phyloP scores from a whole-genome alignment of 2,888 invertebrate species.

The Mesochorus sp. region DNA sequence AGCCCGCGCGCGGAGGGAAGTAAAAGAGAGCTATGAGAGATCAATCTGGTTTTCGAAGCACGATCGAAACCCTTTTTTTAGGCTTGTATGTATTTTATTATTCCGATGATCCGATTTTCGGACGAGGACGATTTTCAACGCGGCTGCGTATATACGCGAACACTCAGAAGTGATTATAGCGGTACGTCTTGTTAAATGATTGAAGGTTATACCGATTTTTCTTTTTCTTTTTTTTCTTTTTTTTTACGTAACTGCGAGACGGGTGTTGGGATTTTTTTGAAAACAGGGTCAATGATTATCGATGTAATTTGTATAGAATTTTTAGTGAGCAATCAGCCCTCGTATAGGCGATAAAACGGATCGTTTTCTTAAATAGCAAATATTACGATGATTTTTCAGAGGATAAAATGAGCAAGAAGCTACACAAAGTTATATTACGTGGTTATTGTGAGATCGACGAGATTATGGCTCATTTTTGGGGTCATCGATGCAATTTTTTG shows the following conservation, averaged over 20 bases:
- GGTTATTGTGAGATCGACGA: too few relatives aligned
- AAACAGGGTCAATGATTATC: conserved; percentile 9
- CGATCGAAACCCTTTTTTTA: conserved; percentile 36
- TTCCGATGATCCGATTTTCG: conserved; percentile 47
- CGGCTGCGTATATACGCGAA: not conserved
- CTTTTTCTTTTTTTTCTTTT: not conserved
- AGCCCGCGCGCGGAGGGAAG: not conserved
- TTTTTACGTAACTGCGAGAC: not conserved
- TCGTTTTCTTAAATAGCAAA: too few relatives aligned
- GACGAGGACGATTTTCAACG: conserved; percentile 5
- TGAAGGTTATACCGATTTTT: conserved; percentile 2
- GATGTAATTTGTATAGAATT: too few relatives aligned
- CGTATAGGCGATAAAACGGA: too few relatives aligned
- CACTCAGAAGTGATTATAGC: conserved; percentile 20
- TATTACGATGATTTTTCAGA: too few relatives aligned
- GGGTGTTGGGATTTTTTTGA: not conserved
- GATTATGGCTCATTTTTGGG: too few relatives aligned
- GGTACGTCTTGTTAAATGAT: conserved; percentile 23
- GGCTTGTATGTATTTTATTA: conserved; percentile 33
- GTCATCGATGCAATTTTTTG: too few relatives aligned
- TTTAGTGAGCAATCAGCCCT: too few relatives aligned
- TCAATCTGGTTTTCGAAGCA: conserved; percentile 56
- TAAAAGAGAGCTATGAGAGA: conserved; percentile 39
- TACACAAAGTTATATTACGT: too few relatives aligned
- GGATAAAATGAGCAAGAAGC: too few relatives aligned